Evolutionary conservation across 1,140 invertebrate species (phyloP).

Genomic region (Drosophila dunni): DNA sequence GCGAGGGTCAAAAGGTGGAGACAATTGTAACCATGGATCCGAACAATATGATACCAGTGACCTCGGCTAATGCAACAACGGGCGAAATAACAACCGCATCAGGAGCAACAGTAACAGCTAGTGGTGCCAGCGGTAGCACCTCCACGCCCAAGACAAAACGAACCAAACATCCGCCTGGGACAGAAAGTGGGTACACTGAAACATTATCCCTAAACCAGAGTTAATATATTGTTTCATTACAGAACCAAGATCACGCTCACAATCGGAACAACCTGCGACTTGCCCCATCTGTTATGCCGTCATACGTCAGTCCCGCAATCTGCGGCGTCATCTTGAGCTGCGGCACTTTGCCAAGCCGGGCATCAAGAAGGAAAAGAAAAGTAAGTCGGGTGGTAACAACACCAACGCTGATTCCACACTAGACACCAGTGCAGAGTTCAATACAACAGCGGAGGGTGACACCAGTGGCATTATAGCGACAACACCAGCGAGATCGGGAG

Average conservation of each 20-base stretch:
- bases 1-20: constrained; percentile 78
- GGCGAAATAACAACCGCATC: constrained; percentile 70
- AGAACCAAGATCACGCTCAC: constrained; percentile 86
- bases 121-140: constrained; percentile 50
- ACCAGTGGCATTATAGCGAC: constrained; percentile 32
- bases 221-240: not conserved
- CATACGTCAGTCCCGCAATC: constrained; percentile 86
- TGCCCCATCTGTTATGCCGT: constrained; percentile 87
- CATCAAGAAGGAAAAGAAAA: constrained; percentile 84
- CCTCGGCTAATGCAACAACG: constrained; percentile 71
- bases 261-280: constrained; percentile 87
- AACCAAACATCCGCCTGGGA: constrained; percentile 73
- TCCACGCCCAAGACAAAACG: constrained; percentile 71
- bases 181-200: constrained; percentile 63
- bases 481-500: constrained; percentile 6
- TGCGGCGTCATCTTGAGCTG: constrained; percentile 86
- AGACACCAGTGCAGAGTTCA: constrained; percentile 64
- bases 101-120: constrained; percentile 57
- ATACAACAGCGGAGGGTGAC: constrained; percentile 68
- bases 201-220: not conserved
- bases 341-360: constrained; percentile 84
- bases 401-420: constrained; percentile 53
- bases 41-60: constrained; percentile 78
- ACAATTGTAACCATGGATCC: constrained; percentile 83
- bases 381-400: constrained; percentile 73